These are phyloP conservation scores for Sebastes vulpes DNA, from an alignment of 2,797 vertebrate species.

Conservation along the genomic window DNA sequence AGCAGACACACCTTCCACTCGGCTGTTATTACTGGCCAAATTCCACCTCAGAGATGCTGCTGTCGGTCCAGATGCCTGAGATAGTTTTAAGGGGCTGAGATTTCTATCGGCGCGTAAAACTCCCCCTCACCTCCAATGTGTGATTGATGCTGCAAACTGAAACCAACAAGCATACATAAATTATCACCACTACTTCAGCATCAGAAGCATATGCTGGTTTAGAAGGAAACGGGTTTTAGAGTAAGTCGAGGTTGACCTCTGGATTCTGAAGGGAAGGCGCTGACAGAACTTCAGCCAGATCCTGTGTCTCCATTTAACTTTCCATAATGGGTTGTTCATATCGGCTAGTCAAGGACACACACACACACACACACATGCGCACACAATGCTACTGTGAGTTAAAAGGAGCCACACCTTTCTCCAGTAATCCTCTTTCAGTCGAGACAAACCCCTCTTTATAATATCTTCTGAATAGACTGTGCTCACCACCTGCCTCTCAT, in stretches of 20 bases:
- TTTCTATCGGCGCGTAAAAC: slow-evolving; percentile 25
- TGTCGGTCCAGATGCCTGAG: slow-evolving; percentile 62
- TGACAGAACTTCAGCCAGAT: slow-evolving; percentile 35
- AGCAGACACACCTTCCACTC: slow-evolving; percentile 52
- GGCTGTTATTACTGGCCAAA: slow-evolving; percentile 55
- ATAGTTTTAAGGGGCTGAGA: slow-evolving; percentile 64
- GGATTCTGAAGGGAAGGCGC: slow-evolving; percentile 16
- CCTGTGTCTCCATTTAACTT: slow-evolving; percentile 39
- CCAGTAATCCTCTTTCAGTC: slow-evolving; percentile 68
- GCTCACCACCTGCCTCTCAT: slow-evolving; percentile 62
- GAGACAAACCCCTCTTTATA: slow-evolving; percentile 76
- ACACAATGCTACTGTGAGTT: slow-evolving; percentile 47
- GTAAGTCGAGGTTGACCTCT: not conserved
- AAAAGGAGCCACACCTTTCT: slow-evolving; percentile 79
- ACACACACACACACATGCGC: slow-evolving; percentile 39
- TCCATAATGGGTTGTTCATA: slow-evolving; percentile 35
- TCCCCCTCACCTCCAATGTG: slow-evolving; percentile 4
- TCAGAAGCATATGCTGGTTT: slow-evolving; percentile 20
- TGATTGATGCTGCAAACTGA: slow-evolving; percentile 42
- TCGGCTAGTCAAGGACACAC: slow-evolving; percentile 2
- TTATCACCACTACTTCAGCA: slow-evolving; percentile 1
- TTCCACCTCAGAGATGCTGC: slow-evolving; percentile 52
- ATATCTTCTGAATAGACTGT: slow-evolving; percentile 60
- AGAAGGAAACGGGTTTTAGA: not conserved
- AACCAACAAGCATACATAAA: slow-evolving; percentile 44